Base-by-base conservation (phyloP, 2,113 vertebrate species). In the Anarhynchus alexandrinus region DNA sequence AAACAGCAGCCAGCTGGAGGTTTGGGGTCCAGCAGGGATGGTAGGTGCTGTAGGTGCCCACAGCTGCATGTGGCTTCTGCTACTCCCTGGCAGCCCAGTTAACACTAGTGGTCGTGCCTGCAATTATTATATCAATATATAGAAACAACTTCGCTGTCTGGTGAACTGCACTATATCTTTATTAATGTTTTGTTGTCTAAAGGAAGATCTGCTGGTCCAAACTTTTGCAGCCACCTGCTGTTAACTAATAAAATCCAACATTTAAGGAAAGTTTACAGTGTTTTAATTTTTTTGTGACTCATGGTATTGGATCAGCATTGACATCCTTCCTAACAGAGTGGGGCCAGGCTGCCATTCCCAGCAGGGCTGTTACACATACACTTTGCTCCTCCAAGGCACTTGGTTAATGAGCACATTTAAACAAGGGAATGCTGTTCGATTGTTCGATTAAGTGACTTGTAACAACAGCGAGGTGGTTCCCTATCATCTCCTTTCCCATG, bases 1-100 rank as follows among this genome's bases (percentile, higher is more conserved):
- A 83, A 54, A 5, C 2, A n/a, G 43, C 0, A 2, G 15, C 29
- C 29, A 77, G 30, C 7, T 6, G 8, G 11, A 10, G 19, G 8
- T 1, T 25, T 52, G 43, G 20, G 9, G 32, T 36, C 26, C 16
- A 74, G 40, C 18, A 47, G 22, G 22, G 30, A 16, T 12, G 3
- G 19, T 70, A 64, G 10, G 23, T 59, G 43, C 43, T 76, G 29
- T 38, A 58, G 18, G 6, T 36, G 34, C 10, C 43, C 49, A 54
- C 18, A 74, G 62, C 21, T 47, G 11, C 30, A 15, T 5, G 22
- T 47, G n/a, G 14, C n/a, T 13, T 67, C 58, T 79, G 42, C 47
- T 67, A 19, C 27, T 30, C 27, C 16, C 40, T n/a, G 51, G n/a
- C 14, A 81, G 14, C 10, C 17, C 17, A 26, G 42, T 38, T 55